Evolutionary conservation across 2,888 invertebrate genomes (phyloP), one percentile per base, ranked within the genome.

Genomic region (Venusia cambrica): DNA sequence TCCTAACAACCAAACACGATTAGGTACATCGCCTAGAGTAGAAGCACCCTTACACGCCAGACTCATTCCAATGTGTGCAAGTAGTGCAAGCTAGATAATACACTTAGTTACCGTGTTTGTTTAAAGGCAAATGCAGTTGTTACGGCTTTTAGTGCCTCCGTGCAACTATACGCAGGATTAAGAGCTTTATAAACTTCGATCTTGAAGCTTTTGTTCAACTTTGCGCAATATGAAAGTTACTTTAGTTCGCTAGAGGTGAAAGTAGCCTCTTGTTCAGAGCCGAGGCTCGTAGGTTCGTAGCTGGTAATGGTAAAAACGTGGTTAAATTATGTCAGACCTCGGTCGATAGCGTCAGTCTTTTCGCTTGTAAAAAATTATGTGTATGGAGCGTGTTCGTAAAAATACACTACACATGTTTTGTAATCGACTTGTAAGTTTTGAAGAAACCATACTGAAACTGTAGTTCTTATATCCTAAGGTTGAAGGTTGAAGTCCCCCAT

Each of bases 111-210:
- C 61, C 56, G 51, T 64, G 69, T 73, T 71, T 74, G 70, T 69
- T 73, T 62, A 61, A 60, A 77, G 57, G 68, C 67, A 68, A 71
- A 75, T 71, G 72, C 72, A 73, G 68, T 72, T 76, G 71, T 71
- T 71, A 62, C 57, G 62, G 71, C 67, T 68, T 64, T 75, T 69
- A 72, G 63, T 62, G 54, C 52, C 43, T 48, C 57, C 53, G 50
- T 61, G 62, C 57, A 60, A 65, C 62, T 64, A 63, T 67, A 64
- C 61, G 56, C 52, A 45, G 56, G 60, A 69, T 70, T 65, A 72
- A 70, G 62, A 61, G 62, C 57, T 74, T 72, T 70, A 70, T 68
- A 67, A 73, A 73, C 64, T 71, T 68, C 51, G 59, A 62, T 65
- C 54, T 20, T 25, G 17, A 28, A 26, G 29, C 16, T 19, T n/a